Evolutionary conservation across 92 coral and sea anemone genomes (phyloP).

Genomic region (Nematostella vectensis): DNA sequence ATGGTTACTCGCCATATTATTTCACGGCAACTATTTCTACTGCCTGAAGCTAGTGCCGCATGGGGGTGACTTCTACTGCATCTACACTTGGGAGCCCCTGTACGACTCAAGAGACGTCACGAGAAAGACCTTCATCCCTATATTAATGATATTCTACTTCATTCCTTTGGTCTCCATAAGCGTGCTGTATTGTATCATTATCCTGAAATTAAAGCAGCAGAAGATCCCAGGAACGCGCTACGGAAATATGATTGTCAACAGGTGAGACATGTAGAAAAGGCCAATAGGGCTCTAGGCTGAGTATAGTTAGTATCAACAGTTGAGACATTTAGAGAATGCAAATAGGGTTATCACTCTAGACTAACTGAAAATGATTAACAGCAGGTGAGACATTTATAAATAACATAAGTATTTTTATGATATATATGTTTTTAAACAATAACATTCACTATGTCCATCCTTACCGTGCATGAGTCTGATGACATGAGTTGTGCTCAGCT

Average conservation of each 20-base stretch:
- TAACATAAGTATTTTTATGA: too few species aligned
- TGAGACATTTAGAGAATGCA: too few species aligned
- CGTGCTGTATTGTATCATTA: conserved; percentile 16
- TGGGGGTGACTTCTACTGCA: conserved; percentile 2
- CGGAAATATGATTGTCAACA: conserved; percentile 28
- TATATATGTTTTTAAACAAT: too few species aligned
- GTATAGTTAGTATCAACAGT: too few species aligned
- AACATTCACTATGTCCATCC: too few species aligned
- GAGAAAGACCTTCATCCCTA: conserved; percentile 11
- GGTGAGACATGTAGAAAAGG: too few species aligned
- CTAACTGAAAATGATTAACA: too few species aligned
- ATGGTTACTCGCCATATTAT: conserved; percentile 15
- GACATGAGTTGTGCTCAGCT: too few species aligned
- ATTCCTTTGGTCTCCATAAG: conserved; percentile 27
- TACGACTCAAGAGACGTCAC: conserved; percentile 10
- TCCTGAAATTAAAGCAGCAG: conserved; percentile 28
- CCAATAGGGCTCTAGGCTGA: too few species aligned
- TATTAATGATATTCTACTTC: conserved; percentile 19
- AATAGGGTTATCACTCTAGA: too few species aligned
- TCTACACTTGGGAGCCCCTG: conserved; percentile 16
- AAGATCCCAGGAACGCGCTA: conserved; percentile 27
- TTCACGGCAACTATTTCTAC: conserved; percentile 19
- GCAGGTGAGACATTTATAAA: too few species aligned
- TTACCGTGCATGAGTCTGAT: too few species aligned
- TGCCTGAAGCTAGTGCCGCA: not conserved